A percentile compares a stretch with the other conserved stretches of the same genome.
These are phyloP conservation scores for Sebastes cheni DNA, from an alignment of 2,797 vertebrate genomes.

Conservation along the genomic window DNA sequence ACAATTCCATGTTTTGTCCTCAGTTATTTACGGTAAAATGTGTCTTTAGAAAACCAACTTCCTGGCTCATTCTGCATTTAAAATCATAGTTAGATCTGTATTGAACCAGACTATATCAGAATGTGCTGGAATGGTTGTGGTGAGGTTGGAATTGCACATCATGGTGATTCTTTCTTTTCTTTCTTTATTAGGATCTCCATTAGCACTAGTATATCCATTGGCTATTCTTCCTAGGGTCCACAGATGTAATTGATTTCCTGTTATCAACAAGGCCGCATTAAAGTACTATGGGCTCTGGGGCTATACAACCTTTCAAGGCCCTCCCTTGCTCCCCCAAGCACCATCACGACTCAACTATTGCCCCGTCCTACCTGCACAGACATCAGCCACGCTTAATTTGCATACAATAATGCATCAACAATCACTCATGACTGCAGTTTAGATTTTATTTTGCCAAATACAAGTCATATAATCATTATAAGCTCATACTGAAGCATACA, in stretches of 20 bases:
- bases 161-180: neutral
- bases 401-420: neutral
- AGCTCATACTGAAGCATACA: neutral
- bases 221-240: no score
- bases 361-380: neutral
- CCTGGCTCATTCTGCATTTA: neutral
- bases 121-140: neutral
- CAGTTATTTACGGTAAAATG: neutral
- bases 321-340: neutral
- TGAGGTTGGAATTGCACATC: neutral
- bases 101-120: neutral
- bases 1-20: neutral
- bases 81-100: neutral
- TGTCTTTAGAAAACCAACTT: neutral
- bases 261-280: neutral
- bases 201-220: no score
- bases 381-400: neutral
- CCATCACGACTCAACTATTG: neutral
- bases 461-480: neutral
- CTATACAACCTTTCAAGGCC: neutral
- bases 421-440: neutral
- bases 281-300: neutral
- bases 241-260: neutral
- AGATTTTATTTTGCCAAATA: neutral
- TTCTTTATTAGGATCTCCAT: no score